phyloP scores from a whole-genome alignment of 2,888 invertebrate genomes.

The Patella caerulea region DNA sequence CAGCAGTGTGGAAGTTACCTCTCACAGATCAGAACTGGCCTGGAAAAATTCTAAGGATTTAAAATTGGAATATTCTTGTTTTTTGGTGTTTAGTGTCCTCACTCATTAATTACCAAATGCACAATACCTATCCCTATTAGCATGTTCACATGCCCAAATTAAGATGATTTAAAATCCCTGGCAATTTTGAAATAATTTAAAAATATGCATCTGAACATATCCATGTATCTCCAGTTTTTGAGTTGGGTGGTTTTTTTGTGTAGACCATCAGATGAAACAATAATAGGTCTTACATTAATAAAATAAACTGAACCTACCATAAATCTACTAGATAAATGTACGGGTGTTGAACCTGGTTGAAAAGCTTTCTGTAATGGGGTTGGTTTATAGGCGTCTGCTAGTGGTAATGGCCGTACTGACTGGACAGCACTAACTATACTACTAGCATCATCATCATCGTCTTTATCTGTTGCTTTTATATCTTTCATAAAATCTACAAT shows the following conservation, averaged over 20 bases:
- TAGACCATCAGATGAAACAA: neutral
- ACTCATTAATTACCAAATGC: no score
- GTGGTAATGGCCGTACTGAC: conserved; percentile 15
- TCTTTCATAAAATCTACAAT: conserved; percentile 17
- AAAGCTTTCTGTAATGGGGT: conserved; percentile 82
- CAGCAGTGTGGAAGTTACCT: no score
- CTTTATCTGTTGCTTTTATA: conserved; percentile 34
- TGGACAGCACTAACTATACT: conserved; percentile 5
- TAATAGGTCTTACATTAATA: neutral
- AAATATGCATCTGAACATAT: neutral
- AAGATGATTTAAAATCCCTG: no score
- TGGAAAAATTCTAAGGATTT: no score
- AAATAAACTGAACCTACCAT: conserved; percentile 74
- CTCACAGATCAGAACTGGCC: no score
- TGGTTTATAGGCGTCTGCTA: conserved; percentile 49
- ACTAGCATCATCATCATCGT: conserved; percentile 74
- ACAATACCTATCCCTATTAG: no score
- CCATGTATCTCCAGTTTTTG: neutral
- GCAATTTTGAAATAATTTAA: no score
- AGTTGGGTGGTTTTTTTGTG: neutral
- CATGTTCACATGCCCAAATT: no score
- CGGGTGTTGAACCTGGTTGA: conserved; percentile 91
- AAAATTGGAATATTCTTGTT: no score
- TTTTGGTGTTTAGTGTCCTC: no score
- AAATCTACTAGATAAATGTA: conserved; percentile 84